phyloP scores from a whole-genome alignment of 2,797 vertebrate species.

The Phaenicophaeus curvirostris region DNA sequence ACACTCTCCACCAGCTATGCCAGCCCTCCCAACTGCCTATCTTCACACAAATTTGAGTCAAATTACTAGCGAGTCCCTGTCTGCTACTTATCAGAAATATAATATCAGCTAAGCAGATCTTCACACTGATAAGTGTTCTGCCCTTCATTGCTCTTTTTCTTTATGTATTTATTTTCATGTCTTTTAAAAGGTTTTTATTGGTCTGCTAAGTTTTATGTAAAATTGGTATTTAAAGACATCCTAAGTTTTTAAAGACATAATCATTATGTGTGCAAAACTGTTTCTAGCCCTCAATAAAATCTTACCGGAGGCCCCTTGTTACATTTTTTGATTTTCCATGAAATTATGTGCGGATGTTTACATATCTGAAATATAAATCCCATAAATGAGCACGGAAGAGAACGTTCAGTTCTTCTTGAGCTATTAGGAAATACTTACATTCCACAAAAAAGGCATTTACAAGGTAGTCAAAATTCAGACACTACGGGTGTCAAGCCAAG shows the following conservation, averaged over 20 bases:
- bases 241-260: neutral
- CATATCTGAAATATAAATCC: neutral
- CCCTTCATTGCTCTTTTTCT: neutral
- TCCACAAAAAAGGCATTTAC: neutral
- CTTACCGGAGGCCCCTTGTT: neutral
- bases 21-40: neutral
- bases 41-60: neutral
- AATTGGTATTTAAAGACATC: neutral
- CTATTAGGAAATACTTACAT: neutral
- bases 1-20: neutral
- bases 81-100: neutral
- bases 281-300: neutral
- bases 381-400: neutral
- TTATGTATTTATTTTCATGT: too few species aligned
- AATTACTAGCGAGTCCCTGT: neutral
- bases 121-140: neutral
- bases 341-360: neutral
- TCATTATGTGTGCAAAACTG: neutral
- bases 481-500: neutral
- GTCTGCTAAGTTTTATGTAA: neutral
- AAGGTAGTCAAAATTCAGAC: neutral
- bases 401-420: neutral
- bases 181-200: too few species aligned
- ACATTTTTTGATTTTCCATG: neutral
- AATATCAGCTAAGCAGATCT: neutral